These are phyloP conservation scores for Marmota flaviventris DNA, from an alignment of 2,113 vertebrate species.

Conservation along the genomic window DNA sequence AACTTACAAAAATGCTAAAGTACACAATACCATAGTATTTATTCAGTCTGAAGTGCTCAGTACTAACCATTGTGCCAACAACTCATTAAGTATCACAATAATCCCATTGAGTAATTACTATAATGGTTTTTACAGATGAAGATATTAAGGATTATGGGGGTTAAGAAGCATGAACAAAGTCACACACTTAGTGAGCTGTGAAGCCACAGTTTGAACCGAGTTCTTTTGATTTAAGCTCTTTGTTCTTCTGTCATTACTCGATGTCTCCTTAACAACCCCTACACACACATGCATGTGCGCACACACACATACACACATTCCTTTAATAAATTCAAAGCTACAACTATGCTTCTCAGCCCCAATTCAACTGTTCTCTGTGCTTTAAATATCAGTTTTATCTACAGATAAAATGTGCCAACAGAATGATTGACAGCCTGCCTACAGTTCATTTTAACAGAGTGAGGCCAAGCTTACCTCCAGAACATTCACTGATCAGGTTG, in stretches of 20 bases:
- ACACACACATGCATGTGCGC: too few relatives aligned
- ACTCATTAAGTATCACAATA: background rate
- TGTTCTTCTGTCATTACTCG: background rate
- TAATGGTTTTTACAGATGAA: background rate
- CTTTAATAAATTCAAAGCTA: background rate
- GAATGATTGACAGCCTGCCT: background rate
- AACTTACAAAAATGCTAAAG: background rate
- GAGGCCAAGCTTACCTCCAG: background rate
- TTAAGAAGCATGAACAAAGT: background rate
- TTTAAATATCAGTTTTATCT: background rate
- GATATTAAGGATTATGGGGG: background rate
- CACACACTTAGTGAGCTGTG: background rate
- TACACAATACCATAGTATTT: background rate
- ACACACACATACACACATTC: background rate
- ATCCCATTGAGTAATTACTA: background rate
- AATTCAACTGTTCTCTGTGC: background rate
- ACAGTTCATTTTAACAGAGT: constrained; percentile 30
- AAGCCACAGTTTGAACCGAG: background rate
- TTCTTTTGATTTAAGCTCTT: background rate
- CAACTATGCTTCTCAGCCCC: background rate
- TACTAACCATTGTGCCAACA: background rate
- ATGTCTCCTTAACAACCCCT: background rate
- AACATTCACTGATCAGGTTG: background rate
- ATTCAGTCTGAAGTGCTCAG: background rate
- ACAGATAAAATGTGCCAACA: background rate